Conservation (phyloP, 2,888 invertebrate genomes). For the Smittia aterrima region DNA sequence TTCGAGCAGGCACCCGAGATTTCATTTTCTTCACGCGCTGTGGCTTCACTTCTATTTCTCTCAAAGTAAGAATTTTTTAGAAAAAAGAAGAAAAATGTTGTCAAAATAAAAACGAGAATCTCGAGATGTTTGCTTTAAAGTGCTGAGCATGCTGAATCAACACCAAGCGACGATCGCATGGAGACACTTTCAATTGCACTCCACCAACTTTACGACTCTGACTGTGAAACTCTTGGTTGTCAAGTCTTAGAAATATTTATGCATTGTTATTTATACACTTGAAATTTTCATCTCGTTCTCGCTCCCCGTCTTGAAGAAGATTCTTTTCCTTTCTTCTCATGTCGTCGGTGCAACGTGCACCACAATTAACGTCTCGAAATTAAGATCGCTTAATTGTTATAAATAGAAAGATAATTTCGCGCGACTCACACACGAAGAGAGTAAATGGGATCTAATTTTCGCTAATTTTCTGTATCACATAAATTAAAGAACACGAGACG, state of each 20-base stretch:
- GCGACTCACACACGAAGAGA: slow-evolving; percentile 13
- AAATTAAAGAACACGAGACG: slow-evolving; percentile 9
- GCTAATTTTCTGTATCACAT: slow-evolving; percentile 41
- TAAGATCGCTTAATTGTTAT: slow-evolving; percentile 26
- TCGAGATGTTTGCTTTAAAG: slow-evolving; percentile 32
- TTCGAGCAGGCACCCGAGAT: not conserved
- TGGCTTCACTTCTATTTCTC: slow-evolving; percentile 3
- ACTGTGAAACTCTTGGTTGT: slow-evolving; percentile 1
- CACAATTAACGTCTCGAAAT: not conserved
- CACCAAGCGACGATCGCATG: not conserved
- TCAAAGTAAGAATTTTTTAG: not conserved
- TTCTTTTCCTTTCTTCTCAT: not conserved
- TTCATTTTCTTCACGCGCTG: not conserved
- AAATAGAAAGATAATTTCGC: slow-evolving; percentile 18
- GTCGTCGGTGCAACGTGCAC: not conserved
- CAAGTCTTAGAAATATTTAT: slow-evolving; percentile 26
- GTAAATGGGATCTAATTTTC: slow-evolving; percentile 1
- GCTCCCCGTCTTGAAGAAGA: not conserved
- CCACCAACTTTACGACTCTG: slow-evolving; percentile 11
- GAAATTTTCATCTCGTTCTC: not conserved
- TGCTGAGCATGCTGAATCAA: slow-evolving; percentile 5
- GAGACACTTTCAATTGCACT: slow-evolving; percentile 40
- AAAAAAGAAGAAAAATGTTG: not conserved
- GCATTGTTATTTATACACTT: slow-evolving; percentile 42
- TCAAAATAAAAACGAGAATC: not conserved